Conservation (phyloP, 2,113 vertebrate species). For the Crotalus helleri region DNA sequence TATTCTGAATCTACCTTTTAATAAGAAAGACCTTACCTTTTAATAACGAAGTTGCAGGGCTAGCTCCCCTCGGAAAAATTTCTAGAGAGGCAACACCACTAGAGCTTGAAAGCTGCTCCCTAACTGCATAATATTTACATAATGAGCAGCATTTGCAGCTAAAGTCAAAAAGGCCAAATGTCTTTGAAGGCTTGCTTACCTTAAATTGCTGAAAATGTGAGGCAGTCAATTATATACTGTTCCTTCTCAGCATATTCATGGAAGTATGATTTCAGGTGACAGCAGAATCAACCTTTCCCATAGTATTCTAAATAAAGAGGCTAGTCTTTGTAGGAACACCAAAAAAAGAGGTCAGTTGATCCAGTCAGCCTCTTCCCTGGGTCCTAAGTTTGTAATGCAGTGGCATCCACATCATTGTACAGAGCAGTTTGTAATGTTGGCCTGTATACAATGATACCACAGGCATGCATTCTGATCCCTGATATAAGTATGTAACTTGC, state of each 20-base stretch:
- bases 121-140: background rate
- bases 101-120: slow-evolving; percentile 34
- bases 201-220: background rate
- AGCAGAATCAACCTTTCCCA: background rate
- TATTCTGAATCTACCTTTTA: slow-evolving; percentile 9
- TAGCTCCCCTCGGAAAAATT: slow-evolving; percentile 9
- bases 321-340: background rate
- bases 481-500: too few species aligned
- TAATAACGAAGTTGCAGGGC: slow-evolving; percentile 19
- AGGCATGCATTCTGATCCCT: too few species aligned
- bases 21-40: slow-evolving; percentile 7
- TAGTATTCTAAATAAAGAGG: background rate
- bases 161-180: background rate
- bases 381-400: background rate
- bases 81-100: slow-evolving; percentile 22
- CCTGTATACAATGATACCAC: background rate
- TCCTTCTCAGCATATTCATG: background rate
- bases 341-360: background rate
- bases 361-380: background rate
- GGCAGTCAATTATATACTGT: background rate
- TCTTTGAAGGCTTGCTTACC: background rate
- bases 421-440: background rate
- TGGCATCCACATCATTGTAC: background rate
- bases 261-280: background rate
- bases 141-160: background rate